Percentiles rank a stretch among this genome's conserved stretches.
Evolutionary conservation across 2,113 vertebrate species (phyloP).

Genomic region (Cromileptes altivelis): DNA sequence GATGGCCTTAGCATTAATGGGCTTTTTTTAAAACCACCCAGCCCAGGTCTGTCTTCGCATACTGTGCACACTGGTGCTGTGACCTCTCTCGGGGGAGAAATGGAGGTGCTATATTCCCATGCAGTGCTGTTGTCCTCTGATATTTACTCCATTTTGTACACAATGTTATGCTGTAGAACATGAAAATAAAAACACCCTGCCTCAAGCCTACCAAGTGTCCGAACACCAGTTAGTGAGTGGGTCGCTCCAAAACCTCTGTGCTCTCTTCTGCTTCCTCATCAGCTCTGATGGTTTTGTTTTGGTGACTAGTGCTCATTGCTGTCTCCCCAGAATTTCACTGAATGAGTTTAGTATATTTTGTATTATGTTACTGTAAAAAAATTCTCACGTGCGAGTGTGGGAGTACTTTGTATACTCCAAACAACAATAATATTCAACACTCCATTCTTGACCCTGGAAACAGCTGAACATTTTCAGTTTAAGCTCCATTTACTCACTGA

Average conservation of each 20-base stretch:
- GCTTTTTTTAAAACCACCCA: constrained; percentile 27
- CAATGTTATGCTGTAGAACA: constrained; percentile 77
- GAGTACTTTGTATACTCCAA: not conserved
- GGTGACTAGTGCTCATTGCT: not conserved
- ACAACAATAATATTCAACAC: not conserved
- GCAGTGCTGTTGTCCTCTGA: constrained; percentile 54
- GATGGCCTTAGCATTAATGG: constrained; percentile 34
- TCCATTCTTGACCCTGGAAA: not conserved
- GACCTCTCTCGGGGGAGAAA: constrained; percentile 30
- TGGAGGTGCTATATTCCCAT: constrained; percentile 62
- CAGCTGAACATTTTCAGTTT: not conserved
- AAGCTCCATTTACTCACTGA: not conserved
- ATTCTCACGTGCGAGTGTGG: not conserved
- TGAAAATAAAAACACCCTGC: constrained; percentile 79
- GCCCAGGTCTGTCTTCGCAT: constrained; percentile 29
- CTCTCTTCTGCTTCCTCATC: constrained; percentile 27
- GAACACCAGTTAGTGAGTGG: constrained; percentile 44
- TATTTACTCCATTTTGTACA: constrained; percentile 68
- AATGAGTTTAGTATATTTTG: not conserved
- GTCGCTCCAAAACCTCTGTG: not conserved
- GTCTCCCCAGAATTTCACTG: not conserved
- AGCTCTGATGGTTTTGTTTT: constrained; percentile 6
- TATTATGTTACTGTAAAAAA: not conserved
- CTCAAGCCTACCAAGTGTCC: constrained; percentile 70
- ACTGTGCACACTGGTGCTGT: constrained; percentile 48